These are phyloP conservation scores for Caenorhabditis auriculariae DNA, from an alignment of 2,888 invertebrate genomes.

Conservation along the genomic window DNA sequence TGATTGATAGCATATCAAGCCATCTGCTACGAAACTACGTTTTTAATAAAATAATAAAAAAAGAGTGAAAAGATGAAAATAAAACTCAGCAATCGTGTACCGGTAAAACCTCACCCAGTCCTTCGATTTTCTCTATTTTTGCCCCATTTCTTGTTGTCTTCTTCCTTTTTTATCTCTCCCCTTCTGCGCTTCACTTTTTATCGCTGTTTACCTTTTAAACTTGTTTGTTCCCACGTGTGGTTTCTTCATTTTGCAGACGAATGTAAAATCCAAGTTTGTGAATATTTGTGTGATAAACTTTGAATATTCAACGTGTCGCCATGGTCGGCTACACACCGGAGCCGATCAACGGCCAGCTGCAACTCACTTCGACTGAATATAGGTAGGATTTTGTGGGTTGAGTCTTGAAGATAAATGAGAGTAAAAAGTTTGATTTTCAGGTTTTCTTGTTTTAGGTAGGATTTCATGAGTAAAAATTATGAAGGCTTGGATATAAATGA, in stretches of 20 bases:
- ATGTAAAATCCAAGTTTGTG: neutral
- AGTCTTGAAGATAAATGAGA: no score
- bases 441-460: no score
- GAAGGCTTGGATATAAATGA: no score
- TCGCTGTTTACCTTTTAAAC: slow-evolving; percentile 12
- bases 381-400: no score
- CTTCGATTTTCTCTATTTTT: slow-evolving; percentile 5
- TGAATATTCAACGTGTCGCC: slow-evolving; percentile 4
- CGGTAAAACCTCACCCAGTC: no score
- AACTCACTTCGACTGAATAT: slow-evolving; percentile 47
- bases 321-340: slow-evolving; percentile 58
- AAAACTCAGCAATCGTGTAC: no score
- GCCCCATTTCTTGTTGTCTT: slow-evolving; percentile 5
- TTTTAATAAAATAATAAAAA: no score
- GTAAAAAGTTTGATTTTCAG: neutral
- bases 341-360: slow-evolving; percentile 50
- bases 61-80: no score
- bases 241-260: slow-evolving; percentile 1
- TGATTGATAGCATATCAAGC: no score
- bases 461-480: no score
- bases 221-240: neutral
- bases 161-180: slow-evolving; percentile 6
- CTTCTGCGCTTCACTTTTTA: slow-evolving; percentile 4
- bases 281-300: neutral
- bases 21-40: no score